Evolutionary conservation across 1,140 invertebrate species (phyloP).

Genomic region (Bombus breviceps): DNA sequence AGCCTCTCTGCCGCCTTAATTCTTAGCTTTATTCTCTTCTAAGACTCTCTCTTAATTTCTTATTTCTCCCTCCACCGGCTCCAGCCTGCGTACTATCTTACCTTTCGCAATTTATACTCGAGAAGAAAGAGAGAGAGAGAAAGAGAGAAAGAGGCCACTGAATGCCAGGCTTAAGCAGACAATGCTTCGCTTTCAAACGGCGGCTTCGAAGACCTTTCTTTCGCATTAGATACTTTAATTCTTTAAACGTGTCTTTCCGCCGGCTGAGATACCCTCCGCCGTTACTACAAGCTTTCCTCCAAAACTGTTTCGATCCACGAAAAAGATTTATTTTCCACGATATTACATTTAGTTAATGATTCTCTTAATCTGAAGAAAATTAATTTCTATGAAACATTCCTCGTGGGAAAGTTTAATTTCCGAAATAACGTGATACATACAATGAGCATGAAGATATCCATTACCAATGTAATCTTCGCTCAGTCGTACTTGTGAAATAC

Average conservation of each 20-base stretch:
- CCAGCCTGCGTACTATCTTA: constrained; percentile 65
- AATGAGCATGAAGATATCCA: too few species aligned
- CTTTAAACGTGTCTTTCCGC: constrained; percentile 79
- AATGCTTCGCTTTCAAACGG: constrained; percentile 82
- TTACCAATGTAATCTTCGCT: too few species aligned
- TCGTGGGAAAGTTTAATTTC: background rate
- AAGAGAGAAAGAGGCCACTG: constrained; percentile 71
- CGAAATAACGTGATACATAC: background rate
- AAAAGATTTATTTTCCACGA: constrained; percentile 11
- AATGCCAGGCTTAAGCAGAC: constrained; percentile 82
- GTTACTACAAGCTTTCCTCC: constrained; percentile 24
- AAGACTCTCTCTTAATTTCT: constrained; percentile 84
- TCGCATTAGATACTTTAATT: constrained; percentile 82
- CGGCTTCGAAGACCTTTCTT: constrained; percentile 81
- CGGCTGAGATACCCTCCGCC: constrained; percentile 49
- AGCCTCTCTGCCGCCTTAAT: constrained; percentile 80
- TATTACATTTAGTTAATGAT: constrained; percentile 5
- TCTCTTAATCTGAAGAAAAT: background rate
- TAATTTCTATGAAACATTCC: background rate
- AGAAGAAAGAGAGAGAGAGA: constrained; percentile 47
- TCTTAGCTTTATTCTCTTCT: constrained; percentile 83
- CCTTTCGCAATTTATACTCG: constrained; percentile 80
- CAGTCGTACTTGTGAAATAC: background rate
- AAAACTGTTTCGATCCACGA: constrained; percentile 37
- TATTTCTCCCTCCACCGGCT: constrained; percentile 79